Evolutionary conservation across 53 echinoderm and acorn worm genomes (phyloP), one percentile per base, ranked within the genome.

Genomic region (Echinarachnius parma): DNA sequence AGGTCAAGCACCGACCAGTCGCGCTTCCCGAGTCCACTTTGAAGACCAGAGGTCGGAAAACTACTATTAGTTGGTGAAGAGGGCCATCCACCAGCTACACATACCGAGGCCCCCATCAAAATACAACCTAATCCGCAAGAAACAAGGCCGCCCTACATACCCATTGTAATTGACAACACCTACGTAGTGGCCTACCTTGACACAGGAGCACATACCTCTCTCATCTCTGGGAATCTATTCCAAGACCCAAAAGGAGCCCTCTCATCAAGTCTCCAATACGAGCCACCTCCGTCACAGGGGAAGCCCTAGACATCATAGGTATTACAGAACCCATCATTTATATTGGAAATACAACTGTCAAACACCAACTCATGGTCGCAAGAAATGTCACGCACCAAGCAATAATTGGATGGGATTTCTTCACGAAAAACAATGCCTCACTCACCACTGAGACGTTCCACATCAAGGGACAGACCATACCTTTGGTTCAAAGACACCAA

Each of bases 141-240:
- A n/a, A n/a, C n/a, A n/a, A n/a, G n/a, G n/a, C n/a, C n/a, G n/a
- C 57, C 57, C 24, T 57, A 57, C 57, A 57, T 60, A 2, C 46
- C 76, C 0, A 22, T 60, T 46, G 24, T 60, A 5, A 46, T 60
- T 2, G 60, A 76, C 19, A 31, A 76, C 31, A 45, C 61, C 1
- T 39, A 39, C 46, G 60, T 76, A 14, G 32, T 44, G 9, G 76
- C 76, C 10, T 60, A 60, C 21, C 16, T 76, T 0, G 76, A 76
- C 31, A 60, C 76, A 5, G 76, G 76, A 15, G 28, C 76, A 0
- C 60, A 76, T 47, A 45, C 46, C 32, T 76, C 76, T 1, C 39
- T 31, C 60, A 76, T 13, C 46, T 76, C 29, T 46, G 60, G 15
- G 22, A 59, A 18, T 24, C 24, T 11, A 47, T 76, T 29, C 76